A percentile compares a stretch with the other conserved stretches of the same genome.
phyloP scores from a whole-genome alignment of 2,113 vertebrate species.

The Rhabdornis inornatus region DNA sequence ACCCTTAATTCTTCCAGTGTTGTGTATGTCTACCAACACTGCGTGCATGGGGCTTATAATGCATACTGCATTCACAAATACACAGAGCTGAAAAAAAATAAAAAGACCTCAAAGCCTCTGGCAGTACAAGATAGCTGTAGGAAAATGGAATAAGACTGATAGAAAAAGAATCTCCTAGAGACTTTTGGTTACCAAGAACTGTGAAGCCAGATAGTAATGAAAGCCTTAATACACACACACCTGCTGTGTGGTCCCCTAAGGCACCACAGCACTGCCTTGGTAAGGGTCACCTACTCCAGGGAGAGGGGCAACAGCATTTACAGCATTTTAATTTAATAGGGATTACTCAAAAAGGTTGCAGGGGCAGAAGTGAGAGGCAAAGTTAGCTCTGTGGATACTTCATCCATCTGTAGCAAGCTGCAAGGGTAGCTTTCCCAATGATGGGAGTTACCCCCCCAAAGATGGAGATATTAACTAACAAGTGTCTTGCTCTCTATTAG shows the following conservation, averaged over 20 bases:
- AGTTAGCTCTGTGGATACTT: not conserved
- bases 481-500: not conserved
- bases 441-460: not conserved
- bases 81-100: not conserved
- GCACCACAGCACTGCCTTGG: not conserved
- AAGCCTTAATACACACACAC: not conserved
- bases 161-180: conserved; percentile 25
- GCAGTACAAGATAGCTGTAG: conserved; percentile 1
- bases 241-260: not conserved
- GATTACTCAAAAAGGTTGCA: not conserved
- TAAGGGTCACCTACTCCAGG: not conserved
- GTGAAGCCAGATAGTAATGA: not conserved
- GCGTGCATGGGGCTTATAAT: not conserved
- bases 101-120: not conserved
- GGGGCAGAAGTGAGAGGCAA: not conserved
- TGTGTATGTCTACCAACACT: not conserved
- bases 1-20: not conserved
- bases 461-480: not conserved
- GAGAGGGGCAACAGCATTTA: not conserved
- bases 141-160: conserved; percentile 12
- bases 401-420: not conserved
- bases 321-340: not conserved
- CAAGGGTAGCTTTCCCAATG: not conserved
- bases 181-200: conserved; percentile 14
- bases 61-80: not conserved